phyloP scores from a whole-genome alignment of 2,888 invertebrate species.

The Phortica okadai region DNA sequence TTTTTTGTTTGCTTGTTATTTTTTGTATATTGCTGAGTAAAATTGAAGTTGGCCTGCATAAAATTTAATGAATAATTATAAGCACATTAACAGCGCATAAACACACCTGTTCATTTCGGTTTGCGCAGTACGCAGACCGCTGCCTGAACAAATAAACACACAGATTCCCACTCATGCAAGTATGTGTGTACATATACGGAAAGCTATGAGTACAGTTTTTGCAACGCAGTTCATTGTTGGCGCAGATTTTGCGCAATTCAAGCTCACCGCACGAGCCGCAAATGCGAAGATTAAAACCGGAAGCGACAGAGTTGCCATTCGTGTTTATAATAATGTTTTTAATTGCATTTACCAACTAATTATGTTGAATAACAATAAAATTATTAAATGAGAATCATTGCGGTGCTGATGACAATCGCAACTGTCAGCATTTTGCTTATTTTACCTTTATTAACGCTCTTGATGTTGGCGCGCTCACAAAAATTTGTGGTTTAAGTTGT shows the following conservation, averaged over 20 bases:
- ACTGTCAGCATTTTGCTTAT: background rate
- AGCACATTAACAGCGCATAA: slow-evolving; percentile 30
- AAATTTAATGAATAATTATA: slow-evolving; percentile 27
- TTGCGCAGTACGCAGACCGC: background rate
- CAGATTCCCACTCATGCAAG: background rate
- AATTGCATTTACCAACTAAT: slow-evolving; percentile 33
- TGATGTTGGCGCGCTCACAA: too few relatives aligned
- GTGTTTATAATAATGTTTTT: slow-evolving; percentile 25
- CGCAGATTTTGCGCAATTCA: slow-evolving; percentile 15
- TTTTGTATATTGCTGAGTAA: background rate
- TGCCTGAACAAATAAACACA: background rate
- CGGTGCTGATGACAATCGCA: background rate
- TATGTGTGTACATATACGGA: background rate
- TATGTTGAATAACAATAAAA: slow-evolving; percentile 29
- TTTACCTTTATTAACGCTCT: background rate
- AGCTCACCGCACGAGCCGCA: slow-evolving; percentile 20
- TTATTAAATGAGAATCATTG: slow-evolving; percentile 19
- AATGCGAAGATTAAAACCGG: slow-evolving; percentile 11
- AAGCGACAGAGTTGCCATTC: background rate
- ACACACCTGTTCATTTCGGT: slow-evolving; percentile 7
- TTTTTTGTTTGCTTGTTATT: slow-evolving; percentile 1
- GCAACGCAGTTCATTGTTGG: slow-evolving; percentile 7
- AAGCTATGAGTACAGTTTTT: background rate
- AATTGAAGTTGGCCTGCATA: background rate
- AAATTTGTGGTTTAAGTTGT: too few relatives aligned